Evolutionary conservation across 2,888 invertebrate genomes (phyloP).

Genomic region (Trissonchulus sp.): DNA sequence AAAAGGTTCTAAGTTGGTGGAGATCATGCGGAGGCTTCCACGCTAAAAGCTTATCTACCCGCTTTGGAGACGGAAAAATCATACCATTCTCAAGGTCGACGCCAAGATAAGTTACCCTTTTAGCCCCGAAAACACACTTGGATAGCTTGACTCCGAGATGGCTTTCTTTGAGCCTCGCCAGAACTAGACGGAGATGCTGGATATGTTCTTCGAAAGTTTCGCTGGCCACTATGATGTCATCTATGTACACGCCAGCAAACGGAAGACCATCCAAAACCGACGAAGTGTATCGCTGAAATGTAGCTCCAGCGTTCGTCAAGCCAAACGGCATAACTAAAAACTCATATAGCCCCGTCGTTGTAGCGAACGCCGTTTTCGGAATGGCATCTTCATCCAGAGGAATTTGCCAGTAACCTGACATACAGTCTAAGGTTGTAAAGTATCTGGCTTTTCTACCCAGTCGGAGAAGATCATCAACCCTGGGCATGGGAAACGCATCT

Average conservation of each 20-base stretch:
- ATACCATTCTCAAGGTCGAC: constrained; percentile 3
- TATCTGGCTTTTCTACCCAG: neutral
- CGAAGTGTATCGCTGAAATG: neutral
- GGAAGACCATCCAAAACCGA: neutral
- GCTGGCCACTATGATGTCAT: neutral
- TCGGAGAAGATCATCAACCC: neutral
- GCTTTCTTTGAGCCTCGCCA: neutral
- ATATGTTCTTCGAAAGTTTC: neutral
- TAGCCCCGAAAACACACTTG: neutral
- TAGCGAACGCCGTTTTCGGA: neutral
- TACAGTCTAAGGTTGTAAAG: neutral
- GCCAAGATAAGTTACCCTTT: neutral
- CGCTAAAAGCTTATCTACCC: neutral
- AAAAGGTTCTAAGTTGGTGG: neutral
- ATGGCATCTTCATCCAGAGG: neutral
- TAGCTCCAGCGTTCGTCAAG: neutral
- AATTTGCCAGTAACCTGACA: neutral
- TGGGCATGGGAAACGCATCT: neutral
- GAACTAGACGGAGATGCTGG: neutral
- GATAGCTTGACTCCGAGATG: neutral
- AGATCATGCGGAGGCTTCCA: neutral
- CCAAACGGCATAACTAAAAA: neutral
- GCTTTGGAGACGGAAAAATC: neutral
- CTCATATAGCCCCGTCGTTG: neutral
- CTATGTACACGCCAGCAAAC: neutral